These are phyloP conservation scores for Sinopyrophorus schimmeli DNA, from an alignment of 2,888 invertebrate genomes.

Conservation along the genomic window DNA sequence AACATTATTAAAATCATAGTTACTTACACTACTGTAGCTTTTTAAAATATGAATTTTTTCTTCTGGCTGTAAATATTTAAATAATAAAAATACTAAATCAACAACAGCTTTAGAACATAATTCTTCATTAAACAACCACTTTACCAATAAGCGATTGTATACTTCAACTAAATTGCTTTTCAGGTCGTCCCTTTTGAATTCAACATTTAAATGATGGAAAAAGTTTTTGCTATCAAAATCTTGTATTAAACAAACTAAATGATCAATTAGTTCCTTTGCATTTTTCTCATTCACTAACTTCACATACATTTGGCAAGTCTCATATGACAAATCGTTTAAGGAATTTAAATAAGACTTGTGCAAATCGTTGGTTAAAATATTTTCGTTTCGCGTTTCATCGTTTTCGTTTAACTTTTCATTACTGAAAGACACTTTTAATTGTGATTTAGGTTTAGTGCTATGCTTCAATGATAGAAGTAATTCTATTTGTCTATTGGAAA, in stretches of 20 bases:
- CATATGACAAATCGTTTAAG: slow-evolving; percentile 56
- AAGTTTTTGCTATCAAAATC: slow-evolving; percentile 62
- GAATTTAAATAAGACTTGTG: slow-evolving; percentile 54
- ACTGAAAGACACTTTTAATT: slow-evolving; percentile 61
- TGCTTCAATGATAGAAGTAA: slow-evolving; percentile 56
- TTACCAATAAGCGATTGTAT: slow-evolving; percentile 41
- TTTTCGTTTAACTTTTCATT: slow-evolving; percentile 36
- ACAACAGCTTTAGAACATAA: slow-evolving; percentile 61
- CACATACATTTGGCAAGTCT: slow-evolving; percentile 60
- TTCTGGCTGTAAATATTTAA: slow-evolving; percentile 59
- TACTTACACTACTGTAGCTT: slow-evolving; percentile 61
- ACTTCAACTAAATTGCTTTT: slow-evolving; percentile 41
- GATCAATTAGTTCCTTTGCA: slow-evolving; percentile 56
- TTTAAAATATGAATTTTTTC: slow-evolving; percentile 62
- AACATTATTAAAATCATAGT: slow-evolving; percentile 19
- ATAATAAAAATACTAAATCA: slow-evolving; percentile 65
- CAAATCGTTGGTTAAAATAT: slow-evolving; percentile 31
- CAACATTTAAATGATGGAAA: slow-evolving; percentile 54
- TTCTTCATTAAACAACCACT: slow-evolving; percentile 59
- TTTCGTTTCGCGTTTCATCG: slow-evolving; percentile 31
- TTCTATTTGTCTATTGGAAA: slow-evolving; percentile 54
- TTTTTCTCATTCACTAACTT: slow-evolving; percentile 57
- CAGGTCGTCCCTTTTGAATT: slow-evolving; percentile 37
- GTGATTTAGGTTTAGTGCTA: slow-evolving; percentile 53
- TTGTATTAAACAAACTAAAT: slow-evolving; percentile 60